Evolutionary conservation across 1,140 invertebrate genomes (phyloP), one percentile per base, ranked within the genome.

Genomic region (Campodea augens): DNA sequence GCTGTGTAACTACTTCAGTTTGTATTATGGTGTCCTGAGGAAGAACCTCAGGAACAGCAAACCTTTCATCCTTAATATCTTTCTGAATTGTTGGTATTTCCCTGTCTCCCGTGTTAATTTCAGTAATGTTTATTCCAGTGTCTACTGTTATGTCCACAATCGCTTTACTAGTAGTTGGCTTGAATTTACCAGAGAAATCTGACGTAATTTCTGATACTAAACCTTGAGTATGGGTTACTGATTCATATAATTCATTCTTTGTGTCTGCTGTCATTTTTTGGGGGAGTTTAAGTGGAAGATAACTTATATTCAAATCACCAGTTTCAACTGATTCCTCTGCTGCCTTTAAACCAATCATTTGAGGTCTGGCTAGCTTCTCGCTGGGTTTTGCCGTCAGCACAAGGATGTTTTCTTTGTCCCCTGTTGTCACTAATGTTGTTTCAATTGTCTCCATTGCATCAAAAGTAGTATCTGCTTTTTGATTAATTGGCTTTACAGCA

Each of bases 381-480:
- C n/a, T n/a, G n/a, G n/a, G n/a, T n/a, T n/a, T n/a, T n/a, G n/a
- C n/a, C n/a, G n/a, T n/a, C n/a, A n/a, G n/a, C n/a, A n/a, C n/a
- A n/a, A n/a, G n/a, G n/a, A n/a, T n/a, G n/a, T n/a, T n/a, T n/a
- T n/a, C n/a, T n/a, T n/a, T 32, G 7, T 32, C 27, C 27, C 15
- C 27, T 10, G 27, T 15, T 7, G 27, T 32, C 27, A 32, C 27
- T 32, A 32, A 7, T 32, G 27, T 32, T 7, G 15, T 15, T 32
- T 32, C 27, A 7, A 32, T n/a, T n/a, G n/a, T n/a, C n/a, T n/a
- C n/a, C n/a, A n/a, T n/a, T 48, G 61, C 59, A 13, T 55, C 51
- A 5, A 66, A 10, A 3, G 53, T 52, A 4, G 63, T 38, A 48
- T 64, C 57, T 27, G 61, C 63, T 36, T 48, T 48, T 15, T 51